Base-by-base conservation (phyloP, 2,888 invertebrate genomes). In the Lymantria dispar region DNA sequence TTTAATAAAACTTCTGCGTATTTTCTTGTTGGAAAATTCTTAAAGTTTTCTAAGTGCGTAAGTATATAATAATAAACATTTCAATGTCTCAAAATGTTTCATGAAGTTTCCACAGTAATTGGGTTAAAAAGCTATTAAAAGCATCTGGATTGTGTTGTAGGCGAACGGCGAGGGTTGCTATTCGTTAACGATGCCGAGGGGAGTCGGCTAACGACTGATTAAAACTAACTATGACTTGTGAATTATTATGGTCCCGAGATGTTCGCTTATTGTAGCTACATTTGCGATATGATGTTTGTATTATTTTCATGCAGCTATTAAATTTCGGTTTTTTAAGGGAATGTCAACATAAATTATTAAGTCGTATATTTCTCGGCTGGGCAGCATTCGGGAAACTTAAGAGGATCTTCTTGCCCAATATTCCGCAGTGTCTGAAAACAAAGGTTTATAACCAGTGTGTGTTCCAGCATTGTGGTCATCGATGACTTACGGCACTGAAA, bases 101-200 rank as follows among this genome's bases (percentile, higher is more conserved):
- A 64, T 56, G 60, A 60, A 64, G 64, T 65, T 66, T 52, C 50
- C 56, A 56, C 56, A 44, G 54, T 76, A 79, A 78, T 78, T 73
- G 69, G 67, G 76, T 79, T 78, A 76, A 74, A 79, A 79, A 76
- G 73, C 77, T 73, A 77, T 80, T 79, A 78, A 76, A 76, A 76
- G 56, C 80, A 79, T 78, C 80, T 80, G 80, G 78, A 72, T 72
- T 72, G 64, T 72, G 72, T 76, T 56, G 67, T 47, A 47, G 45
- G 45, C 15, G 62, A 64, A 48, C 54, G 65, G 47, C 45, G 62
- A 37, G 50, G 49, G 50, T 45, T 47, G 62, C 47, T 70, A 71
- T 77, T 75, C 66, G 72, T 72, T 74, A 77, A 75, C 75, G 78
- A 69, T 60, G 62, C 70, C 59, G 55, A 47, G 61, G 70, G 71